Conservation (phyloP, 2,113 vertebrate genomes). For the Danionella cerebrum region DNA sequence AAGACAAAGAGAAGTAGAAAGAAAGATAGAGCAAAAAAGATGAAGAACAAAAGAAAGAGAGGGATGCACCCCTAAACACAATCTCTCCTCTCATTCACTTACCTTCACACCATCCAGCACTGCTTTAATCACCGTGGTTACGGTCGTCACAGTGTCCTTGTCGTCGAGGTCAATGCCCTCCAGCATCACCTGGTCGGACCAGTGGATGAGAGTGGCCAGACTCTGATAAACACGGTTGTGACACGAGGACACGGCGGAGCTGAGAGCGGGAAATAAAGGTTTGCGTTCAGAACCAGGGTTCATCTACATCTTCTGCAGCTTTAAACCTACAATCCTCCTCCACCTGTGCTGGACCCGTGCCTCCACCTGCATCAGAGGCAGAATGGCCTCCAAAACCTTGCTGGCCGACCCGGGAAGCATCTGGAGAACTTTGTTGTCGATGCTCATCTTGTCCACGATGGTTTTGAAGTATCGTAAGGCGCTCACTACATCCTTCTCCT, state of each 20-base stretch:
- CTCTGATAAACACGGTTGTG: constrained; percentile 94
- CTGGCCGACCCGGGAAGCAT: constrained; percentile 96
- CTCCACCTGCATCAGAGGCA: constrained; percentile 86
- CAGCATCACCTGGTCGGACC: constrained; percentile 97
- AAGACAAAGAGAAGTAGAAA: constrained; percentile 4
- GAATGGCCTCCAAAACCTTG: constrained; percentile 91
- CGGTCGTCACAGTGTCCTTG: constrained; percentile 85
- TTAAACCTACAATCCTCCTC: too few relatives aligned
- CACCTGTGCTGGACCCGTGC: constrained; percentile 87
- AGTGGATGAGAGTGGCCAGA: constrained; percentile 92
- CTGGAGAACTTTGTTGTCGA: constrained; percentile 91
- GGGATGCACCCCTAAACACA: background rate
- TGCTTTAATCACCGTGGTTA: constrained; percentile 90
- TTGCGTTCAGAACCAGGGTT: too few relatives aligned
- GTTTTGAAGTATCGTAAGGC: constrained; percentile 96
- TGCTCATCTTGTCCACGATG: constrained; percentile 96
- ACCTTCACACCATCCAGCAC: constrained; percentile 98
- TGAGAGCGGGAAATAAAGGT: constrained; percentile 43
- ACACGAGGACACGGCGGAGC: constrained; percentile 90
- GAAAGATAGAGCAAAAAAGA: constrained; percentile 1
- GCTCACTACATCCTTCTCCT: constrained; percentile 95
- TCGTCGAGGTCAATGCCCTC: constrained; percentile 90
- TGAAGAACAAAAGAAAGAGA: background rate
- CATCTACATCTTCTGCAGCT: too few relatives aligned
- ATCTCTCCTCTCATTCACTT: background rate